Base-by-base conservation (phyloP, 2,888 invertebrate species). In the Acleris holmiana region DNA sequence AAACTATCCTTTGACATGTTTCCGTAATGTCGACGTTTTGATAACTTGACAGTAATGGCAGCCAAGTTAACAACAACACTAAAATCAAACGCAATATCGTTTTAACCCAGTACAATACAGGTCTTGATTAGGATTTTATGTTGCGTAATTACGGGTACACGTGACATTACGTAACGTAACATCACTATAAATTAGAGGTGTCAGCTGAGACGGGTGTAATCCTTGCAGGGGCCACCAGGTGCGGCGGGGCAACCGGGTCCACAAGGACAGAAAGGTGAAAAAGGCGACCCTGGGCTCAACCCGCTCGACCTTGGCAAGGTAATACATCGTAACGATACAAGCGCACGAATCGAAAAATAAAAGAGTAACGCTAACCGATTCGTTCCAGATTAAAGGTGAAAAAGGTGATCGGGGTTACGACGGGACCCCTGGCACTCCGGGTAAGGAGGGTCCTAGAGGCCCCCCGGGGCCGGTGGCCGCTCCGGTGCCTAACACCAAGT, bases 361-460 rank as follows among this genome's bases (percentile, higher is more conserved):
- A 50, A 56, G 41, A 62, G 13, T 55, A 21, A 57, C 56, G 50
- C 15, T 18, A 51, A n/a, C 13, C 19, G 40, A 44, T 56, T 51
- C 51, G 50, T 69, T 70, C 69, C 68, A 91, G 90, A 77, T 90
- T 72, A 94, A 93, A 82, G 95, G 95, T 35, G 95, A 95, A 25
- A 94, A 95, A 82, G 96, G 96, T 4, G 95, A 96, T 49, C 93
- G 94, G 63, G 96, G 96, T 17, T 93, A 93, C 65, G 94, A 94
- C 72, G 96, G 96, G 0, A 78, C 88, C 47, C 93, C 95, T 0
- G 91, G 91, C 0, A 69, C 72, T 0, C 79, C 85, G 5, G 91
- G 91, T 0, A 90, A 88, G 58, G 92, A 93, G 2, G 93, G 94
- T 4, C 94, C 94, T 3, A 93, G 94, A 44, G 97, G 97, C 1